Conservation (phyloP, 2,888 invertebrate genomes). For the Tenthredo scrophulariae region DNA sequence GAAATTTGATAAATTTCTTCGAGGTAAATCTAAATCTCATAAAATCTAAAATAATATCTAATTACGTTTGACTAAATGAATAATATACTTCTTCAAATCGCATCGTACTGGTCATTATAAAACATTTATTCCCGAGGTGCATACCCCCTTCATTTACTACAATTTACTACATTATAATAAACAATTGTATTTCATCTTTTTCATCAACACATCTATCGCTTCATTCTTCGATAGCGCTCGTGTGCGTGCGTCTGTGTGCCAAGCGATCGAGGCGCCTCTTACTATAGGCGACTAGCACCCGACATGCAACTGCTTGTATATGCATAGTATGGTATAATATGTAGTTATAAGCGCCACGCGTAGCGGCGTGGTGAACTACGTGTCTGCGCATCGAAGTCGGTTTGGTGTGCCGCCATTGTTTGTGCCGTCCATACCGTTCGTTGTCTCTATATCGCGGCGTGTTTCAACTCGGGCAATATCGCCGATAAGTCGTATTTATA, state of each 20-base stretch:
- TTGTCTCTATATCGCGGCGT: conserved; percentile 38
- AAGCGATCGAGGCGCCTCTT: no score
- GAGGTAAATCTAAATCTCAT: background rate
- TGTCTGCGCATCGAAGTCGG: conserved; percentile 21
- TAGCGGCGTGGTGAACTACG: conserved; percentile 15
- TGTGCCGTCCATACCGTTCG: conserved; percentile 46
- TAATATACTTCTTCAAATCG: background rate
- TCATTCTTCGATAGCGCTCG: background rate
- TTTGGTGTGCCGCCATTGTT: conserved; percentile 52
- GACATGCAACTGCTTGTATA: no score
- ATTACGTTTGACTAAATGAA: background rate
- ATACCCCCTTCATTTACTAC: no score
- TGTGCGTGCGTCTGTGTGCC: no score
- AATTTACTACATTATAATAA: background rate
- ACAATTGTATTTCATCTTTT: background rate
- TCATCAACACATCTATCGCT: background rate
- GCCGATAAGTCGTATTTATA: conserved; percentile 27
- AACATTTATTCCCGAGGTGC: no score
- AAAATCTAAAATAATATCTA: background rate
- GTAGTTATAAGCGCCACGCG: background rate
- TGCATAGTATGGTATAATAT: no score
- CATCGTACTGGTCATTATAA: background rate
- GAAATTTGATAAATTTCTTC: background rate
- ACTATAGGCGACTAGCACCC: background rate
- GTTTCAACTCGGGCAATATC: conserved; percentile 20